Percentiles rank a stretch among this genome's conserved stretches.
phyloP scores from a whole-genome alignment of 2,888 invertebrate species.

The Lasioglossum malachurum region DNA sequence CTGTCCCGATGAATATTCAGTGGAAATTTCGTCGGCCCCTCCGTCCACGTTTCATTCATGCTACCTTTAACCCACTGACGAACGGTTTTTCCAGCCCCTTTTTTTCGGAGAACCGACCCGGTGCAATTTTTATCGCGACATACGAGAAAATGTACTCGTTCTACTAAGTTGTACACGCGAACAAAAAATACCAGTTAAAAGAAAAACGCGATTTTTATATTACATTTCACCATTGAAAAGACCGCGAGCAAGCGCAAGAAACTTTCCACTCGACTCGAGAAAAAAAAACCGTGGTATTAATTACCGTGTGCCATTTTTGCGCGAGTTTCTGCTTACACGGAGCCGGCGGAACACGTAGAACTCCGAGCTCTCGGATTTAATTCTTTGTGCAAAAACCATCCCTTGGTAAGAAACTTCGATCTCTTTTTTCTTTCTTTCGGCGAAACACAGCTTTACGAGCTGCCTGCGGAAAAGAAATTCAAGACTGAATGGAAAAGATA shows the following conservation, averaged over 20 bases:
- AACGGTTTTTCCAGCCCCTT: neutral
- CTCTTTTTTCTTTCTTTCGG: neutral
- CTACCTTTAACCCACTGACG: neutral
- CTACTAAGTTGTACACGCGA: neutral
- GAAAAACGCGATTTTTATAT: neutral
- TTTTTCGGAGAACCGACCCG: neutral
- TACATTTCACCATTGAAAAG: neutral
- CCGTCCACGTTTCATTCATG: conserved; percentile 1
- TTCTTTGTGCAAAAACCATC: neutral
- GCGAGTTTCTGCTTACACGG: neutral
- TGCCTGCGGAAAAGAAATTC: conserved; percentile 1
- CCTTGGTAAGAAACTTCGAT: neutral
- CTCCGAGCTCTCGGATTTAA: conserved; percentile 1
- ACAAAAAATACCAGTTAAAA: neutral
- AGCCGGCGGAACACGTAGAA: neutral
- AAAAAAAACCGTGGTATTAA: neutral
- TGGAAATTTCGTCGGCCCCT: neutral
- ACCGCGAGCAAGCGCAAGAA: neutral
- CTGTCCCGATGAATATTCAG: conserved; percentile 12
- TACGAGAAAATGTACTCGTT: neutral
- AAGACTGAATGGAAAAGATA: conserved; percentile 54
- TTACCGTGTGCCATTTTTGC: neutral
- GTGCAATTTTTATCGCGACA: neutral
- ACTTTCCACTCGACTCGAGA: neutral
- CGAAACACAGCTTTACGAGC: neutral